These are phyloP conservation scores for Agrenia bidenticulata DNA, from an alignment of 2,888 invertebrate genomes.

Conservation along the genomic window DNA sequence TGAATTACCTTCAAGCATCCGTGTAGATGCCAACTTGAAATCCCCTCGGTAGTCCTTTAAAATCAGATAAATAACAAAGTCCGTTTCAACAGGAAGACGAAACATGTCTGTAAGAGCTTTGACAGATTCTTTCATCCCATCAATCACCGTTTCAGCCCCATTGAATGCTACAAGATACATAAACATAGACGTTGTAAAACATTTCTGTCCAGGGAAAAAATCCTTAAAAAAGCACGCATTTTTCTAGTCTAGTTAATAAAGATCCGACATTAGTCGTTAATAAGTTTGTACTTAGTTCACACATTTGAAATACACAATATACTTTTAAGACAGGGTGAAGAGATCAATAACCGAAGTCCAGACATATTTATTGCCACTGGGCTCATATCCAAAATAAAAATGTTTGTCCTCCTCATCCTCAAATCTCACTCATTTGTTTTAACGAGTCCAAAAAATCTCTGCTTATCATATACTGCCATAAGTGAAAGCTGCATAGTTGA, in stretches of 20 bases:
- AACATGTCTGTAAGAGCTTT: slow-evolving; percentile 73
- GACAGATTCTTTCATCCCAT: slow-evolving; percentile 70
- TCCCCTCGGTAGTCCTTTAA: slow-evolving; percentile 71
- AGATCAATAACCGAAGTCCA: slow-evolving; percentile 4
- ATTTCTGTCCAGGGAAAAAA: background rate
- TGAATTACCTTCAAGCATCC: slow-evolving; percentile 71
- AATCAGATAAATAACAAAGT: slow-evolving; percentile 77
- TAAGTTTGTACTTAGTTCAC: background rate
- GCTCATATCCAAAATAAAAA: too few relatives aligned
- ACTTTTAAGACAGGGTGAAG: slow-evolving; percentile 2
- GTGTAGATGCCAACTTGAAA: slow-evolving; percentile 71
- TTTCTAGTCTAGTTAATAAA: too few relatives aligned
- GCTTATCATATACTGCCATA: too few relatives aligned
- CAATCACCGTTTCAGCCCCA: slow-evolving; percentile 54
- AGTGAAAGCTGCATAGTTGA: too few relatives aligned
- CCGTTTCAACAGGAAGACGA: slow-evolving; percentile 76
- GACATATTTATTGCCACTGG: background rate
- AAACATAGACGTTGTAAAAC: background rate
- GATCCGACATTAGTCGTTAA: background rate
- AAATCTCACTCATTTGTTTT: too few relatives aligned
- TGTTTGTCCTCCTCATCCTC: too few relatives aligned
- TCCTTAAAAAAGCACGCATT: too few relatives aligned
- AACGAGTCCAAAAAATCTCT: too few relatives aligned
- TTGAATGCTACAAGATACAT: too few relatives aligned
- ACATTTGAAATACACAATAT: background rate